phyloP scores from a whole-genome alignment of 2,113 vertebrate species.

The Oenanthe melanoleuca region DNA sequence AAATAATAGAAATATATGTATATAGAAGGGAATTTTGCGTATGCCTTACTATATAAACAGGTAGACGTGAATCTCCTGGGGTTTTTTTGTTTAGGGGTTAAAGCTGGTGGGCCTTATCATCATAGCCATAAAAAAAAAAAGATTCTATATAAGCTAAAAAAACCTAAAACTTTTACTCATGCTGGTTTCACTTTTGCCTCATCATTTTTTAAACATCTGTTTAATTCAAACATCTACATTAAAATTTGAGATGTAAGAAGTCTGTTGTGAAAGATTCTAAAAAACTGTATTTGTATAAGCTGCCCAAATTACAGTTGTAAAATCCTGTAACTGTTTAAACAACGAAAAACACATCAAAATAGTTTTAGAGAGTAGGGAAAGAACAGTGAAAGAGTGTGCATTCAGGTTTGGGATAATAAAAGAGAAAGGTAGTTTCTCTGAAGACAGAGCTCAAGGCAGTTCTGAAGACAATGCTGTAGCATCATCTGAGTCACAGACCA shows the following conservation, averaged over 20 bases:
- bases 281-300: background rate
- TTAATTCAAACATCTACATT: background rate
- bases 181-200: background rate
- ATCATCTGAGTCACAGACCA: background rate
- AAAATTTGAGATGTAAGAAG: background rate
- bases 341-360: background rate
- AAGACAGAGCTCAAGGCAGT: background rate
- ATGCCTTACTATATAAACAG: background rate
- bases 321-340: background rate
- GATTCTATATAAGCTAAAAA: background rate
- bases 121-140: background rate
- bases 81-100: background rate
- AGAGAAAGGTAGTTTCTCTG: background rate
- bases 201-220: background rate
- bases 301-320: background rate
- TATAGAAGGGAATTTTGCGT: background rate
- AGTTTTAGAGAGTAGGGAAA: background rate
- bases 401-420: background rate
- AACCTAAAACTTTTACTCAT: background rate
- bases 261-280: background rate
- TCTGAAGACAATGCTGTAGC: background rate
- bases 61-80: background rate
- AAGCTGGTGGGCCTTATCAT: background rate
- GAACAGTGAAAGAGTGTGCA: background rate
- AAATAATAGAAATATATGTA: background rate